phyloP scores from a whole-genome alignment of 2,888 invertebrate species.

The Drosophila antonietae region DNA sequence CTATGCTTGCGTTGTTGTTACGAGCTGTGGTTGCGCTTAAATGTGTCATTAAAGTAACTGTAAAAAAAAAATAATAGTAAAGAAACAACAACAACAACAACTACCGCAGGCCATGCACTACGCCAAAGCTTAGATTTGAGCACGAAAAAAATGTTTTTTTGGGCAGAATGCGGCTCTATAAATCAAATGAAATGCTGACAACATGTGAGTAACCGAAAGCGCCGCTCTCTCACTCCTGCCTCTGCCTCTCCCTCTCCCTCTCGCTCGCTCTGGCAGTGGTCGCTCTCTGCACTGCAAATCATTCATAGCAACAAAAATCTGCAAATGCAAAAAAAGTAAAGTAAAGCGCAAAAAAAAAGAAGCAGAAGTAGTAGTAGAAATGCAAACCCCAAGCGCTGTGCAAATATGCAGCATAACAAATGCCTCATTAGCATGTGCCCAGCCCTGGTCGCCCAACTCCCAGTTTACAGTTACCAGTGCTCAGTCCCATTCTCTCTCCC shows the following conservation, averaged over 20 bases:
- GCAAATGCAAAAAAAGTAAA: constrained; percentile 9
- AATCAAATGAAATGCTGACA: constrained; percentile 58
- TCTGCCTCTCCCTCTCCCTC: not conserved
- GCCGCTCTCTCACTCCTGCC: not conserved
- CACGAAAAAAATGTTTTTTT: constrained; percentile 28
- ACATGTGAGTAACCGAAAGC: constrained; percentile 19
- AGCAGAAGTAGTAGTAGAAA: constrained; percentile 2
- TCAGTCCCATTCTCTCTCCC: constrained; percentile 3
- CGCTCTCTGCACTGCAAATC: constrained; percentile 40
- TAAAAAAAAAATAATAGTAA: constrained; percentile 16
- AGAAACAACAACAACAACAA: constrained; percentile 16
- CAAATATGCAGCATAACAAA: constrained; percentile 68
- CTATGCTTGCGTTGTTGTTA: constrained; percentile 51
- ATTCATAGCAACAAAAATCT: constrained; percentile 52
- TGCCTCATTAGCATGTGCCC: constrained; percentile 70
- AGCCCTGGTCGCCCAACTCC: constrained; percentile 1
- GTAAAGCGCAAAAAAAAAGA: constrained; percentile 8
- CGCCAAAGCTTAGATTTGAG: constrained; percentile 53
- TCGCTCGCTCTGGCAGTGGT: not conserved
- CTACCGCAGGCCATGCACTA: not conserved
- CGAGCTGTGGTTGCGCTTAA: constrained; percentile 73
- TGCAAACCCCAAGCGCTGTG: constrained; percentile 30
- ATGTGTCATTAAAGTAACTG: constrained; percentile 71
- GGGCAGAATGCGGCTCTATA: constrained; percentile 59
- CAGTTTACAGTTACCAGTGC: constrained; percentile 4